Evolutionary conservation across 2,113 vertebrate genomes (phyloP).

Genomic region (Aspiorhynchus laticeps): DNA sequence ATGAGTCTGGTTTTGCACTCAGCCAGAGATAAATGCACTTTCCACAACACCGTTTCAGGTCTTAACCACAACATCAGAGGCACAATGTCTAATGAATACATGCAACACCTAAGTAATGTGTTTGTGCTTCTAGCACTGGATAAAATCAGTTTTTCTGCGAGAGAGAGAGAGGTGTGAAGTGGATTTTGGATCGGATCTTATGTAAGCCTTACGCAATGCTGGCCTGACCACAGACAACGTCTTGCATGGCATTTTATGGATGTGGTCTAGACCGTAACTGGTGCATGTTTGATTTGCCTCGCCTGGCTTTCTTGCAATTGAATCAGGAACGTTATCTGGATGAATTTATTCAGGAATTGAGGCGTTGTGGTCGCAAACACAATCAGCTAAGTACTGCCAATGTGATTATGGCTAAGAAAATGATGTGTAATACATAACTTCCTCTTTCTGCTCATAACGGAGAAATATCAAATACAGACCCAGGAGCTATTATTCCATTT

Average conservation of each 20-base stretch:
- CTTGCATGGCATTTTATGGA: not conserved
- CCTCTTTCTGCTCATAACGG: not conserved
- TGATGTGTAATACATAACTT: not conserved
- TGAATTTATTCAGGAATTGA: not conserved
- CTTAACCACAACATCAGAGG: not conserved
- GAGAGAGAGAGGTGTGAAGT: not conserved
- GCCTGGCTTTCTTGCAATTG: not conserved
- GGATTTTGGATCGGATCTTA: constrained; percentile 2
- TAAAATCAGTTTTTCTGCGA: not conserved
- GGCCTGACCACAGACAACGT: constrained; percentile 20
- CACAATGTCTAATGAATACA: not conserved
- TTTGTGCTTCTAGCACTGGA: not conserved
- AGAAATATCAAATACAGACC: not conserved
- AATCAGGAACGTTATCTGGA: not conserved
- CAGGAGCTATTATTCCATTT: not conserved
- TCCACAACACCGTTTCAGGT: not conserved
- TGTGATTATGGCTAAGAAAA: not conserved
- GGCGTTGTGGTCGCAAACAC: not conserved
- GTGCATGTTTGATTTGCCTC: not conserved
- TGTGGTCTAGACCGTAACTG: constrained; percentile 17
- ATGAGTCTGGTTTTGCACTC: not conserved
- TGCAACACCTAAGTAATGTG: not conserved
- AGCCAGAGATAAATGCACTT: not conserved
- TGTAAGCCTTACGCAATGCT: constrained; percentile 47
- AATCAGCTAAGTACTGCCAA: not conserved